A percentile compares a stretch with the other conserved stretches of the same genome.
These are phyloP conservation scores for Ranitomeya imitator DNA, from an alignment of 2,113 vertebrate species.

Conservation along the genomic window DNA sequence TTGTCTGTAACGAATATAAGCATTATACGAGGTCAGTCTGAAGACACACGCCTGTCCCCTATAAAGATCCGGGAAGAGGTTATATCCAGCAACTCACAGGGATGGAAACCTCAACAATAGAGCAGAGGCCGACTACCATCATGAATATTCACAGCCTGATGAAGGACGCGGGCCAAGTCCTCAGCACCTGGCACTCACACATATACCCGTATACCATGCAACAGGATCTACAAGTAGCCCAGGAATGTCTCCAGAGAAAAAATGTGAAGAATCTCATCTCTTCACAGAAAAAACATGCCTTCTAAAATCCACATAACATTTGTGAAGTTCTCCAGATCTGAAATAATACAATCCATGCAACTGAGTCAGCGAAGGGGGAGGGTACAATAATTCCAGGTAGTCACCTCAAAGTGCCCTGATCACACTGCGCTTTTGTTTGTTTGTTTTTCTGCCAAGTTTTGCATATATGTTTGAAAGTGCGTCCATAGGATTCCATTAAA, in stretches of 20 bases:
- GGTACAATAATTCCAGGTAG: neutral
- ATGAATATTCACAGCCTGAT: conserved; percentile 10
- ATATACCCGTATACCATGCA: neutral
- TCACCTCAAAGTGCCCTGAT: too few relatives aligned
- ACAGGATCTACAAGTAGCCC: conserved; percentile 3
- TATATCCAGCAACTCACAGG: conserved; percentile 3
- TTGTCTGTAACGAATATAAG: neutral
- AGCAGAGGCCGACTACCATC: neutral
- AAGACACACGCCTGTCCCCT: neutral
- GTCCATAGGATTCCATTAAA: too few relatives aligned
- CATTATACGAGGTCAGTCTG: conserved; percentile 30
- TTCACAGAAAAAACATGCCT: neutral
- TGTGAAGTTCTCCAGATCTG: neutral
- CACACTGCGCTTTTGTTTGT: too few relatives aligned
- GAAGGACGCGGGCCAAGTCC: neutral
- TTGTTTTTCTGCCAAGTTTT: too few relatives aligned
- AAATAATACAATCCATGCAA: neutral
- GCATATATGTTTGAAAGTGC: too few relatives aligned
- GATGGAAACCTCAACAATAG: neutral
- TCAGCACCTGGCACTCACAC: neutral
- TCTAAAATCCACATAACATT: neutral
- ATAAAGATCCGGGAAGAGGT: neutral
- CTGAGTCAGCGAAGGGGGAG: neutral
- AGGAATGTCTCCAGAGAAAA: neutral
- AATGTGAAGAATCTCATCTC: neutral